These are phyloP conservation scores for Megaceryle maxima DNA, from an alignment of 2,113 vertebrate species.

Conservation along the genomic window DNA sequence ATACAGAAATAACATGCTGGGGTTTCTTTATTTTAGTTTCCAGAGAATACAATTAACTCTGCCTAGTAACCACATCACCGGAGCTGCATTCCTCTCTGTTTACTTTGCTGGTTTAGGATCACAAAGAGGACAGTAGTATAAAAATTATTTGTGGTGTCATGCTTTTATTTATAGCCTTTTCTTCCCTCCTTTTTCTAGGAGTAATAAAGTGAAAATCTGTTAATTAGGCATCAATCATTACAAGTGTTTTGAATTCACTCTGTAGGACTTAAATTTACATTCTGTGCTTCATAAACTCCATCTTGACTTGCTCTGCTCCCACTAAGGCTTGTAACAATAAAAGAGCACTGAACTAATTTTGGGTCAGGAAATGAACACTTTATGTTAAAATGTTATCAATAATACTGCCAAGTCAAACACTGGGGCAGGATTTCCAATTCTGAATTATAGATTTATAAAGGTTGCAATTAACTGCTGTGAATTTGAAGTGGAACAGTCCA, in stretches of 20 bases:
- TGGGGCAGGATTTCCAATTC: not conserved
- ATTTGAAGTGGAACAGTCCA: not conserved
- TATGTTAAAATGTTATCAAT: not conserved
- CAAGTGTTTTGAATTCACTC: constrained; percentile 8
- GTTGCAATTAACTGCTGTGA: not conserved
- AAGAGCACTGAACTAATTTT: not conserved
- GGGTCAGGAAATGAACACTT: constrained; percentile 15
- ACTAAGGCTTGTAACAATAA: not conserved
- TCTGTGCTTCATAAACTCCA: not conserved
- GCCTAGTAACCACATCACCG: constrained; percentile 11
- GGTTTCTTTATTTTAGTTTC: constrained; percentile 29
- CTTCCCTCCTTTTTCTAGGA: not conserved
- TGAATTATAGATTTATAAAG: not conserved
- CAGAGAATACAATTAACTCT: not conserved
- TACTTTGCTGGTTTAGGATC: constrained; percentile 45
- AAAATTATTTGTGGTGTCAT: constrained; percentile 11
- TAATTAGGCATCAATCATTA: constrained; percentile 35
- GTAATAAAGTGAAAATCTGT: constrained; percentile 50
- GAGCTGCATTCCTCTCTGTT: not conserved
- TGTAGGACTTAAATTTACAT: not conserved
- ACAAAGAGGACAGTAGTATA: constrained; percentile 19
- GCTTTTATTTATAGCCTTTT: constrained; percentile 43
- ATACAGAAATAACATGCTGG: not conserved
- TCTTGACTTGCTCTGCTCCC: not conserved
- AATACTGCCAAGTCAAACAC: not conserved